Evolutionary conservation across 1,140 invertebrate genomes (phyloP).

Genomic region (Matsumurasca onukii): DNA sequence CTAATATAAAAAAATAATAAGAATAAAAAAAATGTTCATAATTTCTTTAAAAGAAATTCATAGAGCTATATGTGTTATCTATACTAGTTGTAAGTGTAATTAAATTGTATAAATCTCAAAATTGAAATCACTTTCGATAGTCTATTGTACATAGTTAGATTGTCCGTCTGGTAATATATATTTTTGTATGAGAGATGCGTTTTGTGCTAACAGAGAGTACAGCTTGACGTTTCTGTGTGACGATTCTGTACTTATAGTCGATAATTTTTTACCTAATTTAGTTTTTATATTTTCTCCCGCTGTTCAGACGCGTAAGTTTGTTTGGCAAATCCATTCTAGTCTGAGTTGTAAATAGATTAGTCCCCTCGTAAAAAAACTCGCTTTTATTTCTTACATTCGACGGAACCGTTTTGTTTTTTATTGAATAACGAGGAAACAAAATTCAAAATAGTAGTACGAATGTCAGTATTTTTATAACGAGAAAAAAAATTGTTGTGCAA

Average conservation of each 20-base stretch:
- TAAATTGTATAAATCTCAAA: conserved; percentile 15
- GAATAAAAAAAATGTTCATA: neutral
- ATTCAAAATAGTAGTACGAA: conserved; percentile 16
- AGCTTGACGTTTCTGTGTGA: neutral
- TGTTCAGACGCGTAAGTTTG: neutral
- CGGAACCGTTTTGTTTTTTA: conserved; percentile 11
- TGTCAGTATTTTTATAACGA: conserved; percentile 27
- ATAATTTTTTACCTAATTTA: conserved; percentile 28
- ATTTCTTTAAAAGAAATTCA: conserved; percentile 7
- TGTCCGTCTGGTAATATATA: conserved; percentile 18
- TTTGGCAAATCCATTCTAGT: conserved; percentile 32
- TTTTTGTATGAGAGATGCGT: conserved; percentile 26
- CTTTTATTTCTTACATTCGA: conserved; percentile 2
- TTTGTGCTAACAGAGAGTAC: neutral
- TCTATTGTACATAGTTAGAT: conserved; percentile 26
- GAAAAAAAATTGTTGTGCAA: conserved; percentile 14
- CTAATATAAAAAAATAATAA: conserved; percentile 12
- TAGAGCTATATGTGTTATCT: conserved; percentile 21
- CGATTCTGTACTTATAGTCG: conserved; percentile 24
- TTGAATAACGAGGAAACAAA: neutral
- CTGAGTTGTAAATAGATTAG: conserved; percentile 22
- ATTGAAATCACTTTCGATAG: conserved; percentile 7
- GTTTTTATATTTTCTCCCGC: conserved; percentile 30
- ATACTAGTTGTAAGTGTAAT: conserved; percentile 14
- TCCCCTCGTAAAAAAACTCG: conserved; percentile 14